Conservation (phyloP, 2,888 invertebrate genomes). For the Drosophila quinaria region DNA sequence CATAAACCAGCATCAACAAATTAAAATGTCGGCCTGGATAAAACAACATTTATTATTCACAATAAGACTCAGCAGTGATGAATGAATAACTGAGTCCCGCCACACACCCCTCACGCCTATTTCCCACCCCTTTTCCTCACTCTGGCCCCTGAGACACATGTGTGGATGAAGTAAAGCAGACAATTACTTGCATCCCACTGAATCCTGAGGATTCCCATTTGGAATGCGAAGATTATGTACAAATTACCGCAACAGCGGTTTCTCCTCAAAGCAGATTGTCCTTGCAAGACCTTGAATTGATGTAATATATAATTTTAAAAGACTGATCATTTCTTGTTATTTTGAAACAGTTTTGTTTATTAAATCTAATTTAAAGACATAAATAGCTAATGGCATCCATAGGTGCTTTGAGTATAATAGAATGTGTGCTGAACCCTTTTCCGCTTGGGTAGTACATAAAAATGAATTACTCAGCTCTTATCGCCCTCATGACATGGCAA, state of each 20-base stretch:
- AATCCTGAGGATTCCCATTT: slow-evolving; percentile 2
- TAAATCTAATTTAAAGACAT: slow-evolving; percentile 16
- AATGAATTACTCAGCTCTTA: slow-evolving; percentile 29
- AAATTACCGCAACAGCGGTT: slow-evolving; percentile 49
- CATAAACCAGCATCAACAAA: slow-evolving; percentile 74
- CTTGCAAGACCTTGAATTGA: not conserved
- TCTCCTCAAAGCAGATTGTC: not conserved
- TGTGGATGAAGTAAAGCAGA: slow-evolving; percentile 22
- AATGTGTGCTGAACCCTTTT: slow-evolving; percentile 23
- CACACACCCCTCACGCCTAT: not conserved
- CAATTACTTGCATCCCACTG: slow-evolving; percentile 40
- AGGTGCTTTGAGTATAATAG: not conserved
- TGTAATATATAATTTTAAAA: slow-evolving; percentile 1
- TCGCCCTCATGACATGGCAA: slow-evolving; percentile 7
- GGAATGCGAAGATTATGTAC: slow-evolving; percentile 41
- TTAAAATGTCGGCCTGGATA: slow-evolving; percentile 71
- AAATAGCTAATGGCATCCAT: slow-evolving; percentile 24
- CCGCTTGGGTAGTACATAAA: slow-evolving; percentile 32
- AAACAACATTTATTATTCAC: slow-evolving; percentile 74
- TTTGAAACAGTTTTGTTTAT: slow-evolving; percentile 11
- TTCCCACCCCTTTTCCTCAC: not conserved
- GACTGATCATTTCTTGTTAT: not conserved
- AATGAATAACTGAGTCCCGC: slow-evolving; percentile 54
- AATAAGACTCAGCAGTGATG: slow-evolving; percentile 70
- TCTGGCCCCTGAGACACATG: not conserved